phyloP scores from a whole-genome alignment of 30 jellyfish, hydroid and myxozoan genomes.

The Nemopilema nomurai region DNA sequence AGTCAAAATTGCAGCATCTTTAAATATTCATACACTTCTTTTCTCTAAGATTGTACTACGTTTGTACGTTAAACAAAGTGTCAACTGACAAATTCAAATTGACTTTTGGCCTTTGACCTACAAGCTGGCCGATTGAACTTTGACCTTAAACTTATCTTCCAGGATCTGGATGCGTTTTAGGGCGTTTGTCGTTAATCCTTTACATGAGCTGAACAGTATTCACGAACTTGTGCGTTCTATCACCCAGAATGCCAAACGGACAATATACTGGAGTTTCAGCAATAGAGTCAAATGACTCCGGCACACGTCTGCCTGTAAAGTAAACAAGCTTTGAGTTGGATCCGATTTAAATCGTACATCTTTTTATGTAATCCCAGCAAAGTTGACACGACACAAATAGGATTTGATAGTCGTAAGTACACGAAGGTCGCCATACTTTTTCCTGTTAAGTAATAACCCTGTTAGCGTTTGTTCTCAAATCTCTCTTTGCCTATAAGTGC shows the following conservation, averaged over 20 bases:
- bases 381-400: conserved; percentile 43
- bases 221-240: conserved; percentile 47
- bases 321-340: conserved; percentile 43
- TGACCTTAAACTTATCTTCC: neutral
- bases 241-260: conserved; percentile 44
- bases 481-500: conserved; percentile 31
- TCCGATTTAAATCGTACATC: conserved; percentile 65
- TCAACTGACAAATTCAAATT: neutral
- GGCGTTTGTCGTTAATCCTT: neutral
- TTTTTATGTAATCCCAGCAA: conserved; percentile 54
- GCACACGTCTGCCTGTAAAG: conserved; percentile 24
- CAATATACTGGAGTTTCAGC: conserved; percentile 36
- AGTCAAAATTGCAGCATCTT: neutral
- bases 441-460: conserved; percentile 65
- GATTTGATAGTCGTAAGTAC: conserved; percentile 58
- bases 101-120: neutral
- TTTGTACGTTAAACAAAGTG: neutral
- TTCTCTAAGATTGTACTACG: neutral
- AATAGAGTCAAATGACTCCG: neutral
- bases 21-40: neutral
- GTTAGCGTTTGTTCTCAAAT: conserved; percentile 27
- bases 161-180: neutral
- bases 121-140: neutral
- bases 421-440: conserved; percentile 57
- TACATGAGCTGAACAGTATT: neutral